Conservation (phyloP, 2,797 vertebrate species). For the Micromesistius poutassou region DNA sequence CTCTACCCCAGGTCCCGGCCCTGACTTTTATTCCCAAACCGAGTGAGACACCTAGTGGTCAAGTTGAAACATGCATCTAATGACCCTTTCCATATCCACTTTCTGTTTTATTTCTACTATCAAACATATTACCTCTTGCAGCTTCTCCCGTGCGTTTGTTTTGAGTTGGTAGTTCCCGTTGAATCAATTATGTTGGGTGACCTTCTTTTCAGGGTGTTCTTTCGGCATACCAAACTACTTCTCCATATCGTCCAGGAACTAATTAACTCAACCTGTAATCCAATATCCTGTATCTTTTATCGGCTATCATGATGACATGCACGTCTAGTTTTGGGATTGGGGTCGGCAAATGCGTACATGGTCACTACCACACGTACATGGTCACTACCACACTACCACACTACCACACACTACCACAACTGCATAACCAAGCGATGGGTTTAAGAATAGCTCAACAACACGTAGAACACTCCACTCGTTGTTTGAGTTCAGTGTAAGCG, state of each 20-base stretch:
- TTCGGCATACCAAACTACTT: not conserved
- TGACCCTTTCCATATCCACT: not conserved
- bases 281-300: not conserved
- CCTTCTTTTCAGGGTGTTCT: too few relatives aligned
- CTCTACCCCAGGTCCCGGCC: not conserved
- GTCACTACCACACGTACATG: too few relatives aligned
- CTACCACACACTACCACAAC: too few relatives aligned
- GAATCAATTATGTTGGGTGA: not conserved
- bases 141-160: not conserved
- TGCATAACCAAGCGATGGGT: not conserved
- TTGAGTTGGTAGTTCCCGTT: not conserved
- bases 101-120: not conserved
- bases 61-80: not conserved
- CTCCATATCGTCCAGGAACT: not conserved
- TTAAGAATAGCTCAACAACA: not conserved
- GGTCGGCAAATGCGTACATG: not conserved
- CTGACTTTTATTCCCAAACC: constrained; percentile 8
- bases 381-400: too few relatives aligned
- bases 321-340: not conserved
- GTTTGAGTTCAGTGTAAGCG: too few relatives aligned
- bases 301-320: not conserved
- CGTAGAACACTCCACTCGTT: too few relatives aligned
- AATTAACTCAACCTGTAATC: too few relatives aligned
- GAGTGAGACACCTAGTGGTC: constrained; percentile 63
- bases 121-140: not conserved